Conservation (phyloP, 2,888 invertebrate species). For the Apotomis turbidana region DNA sequence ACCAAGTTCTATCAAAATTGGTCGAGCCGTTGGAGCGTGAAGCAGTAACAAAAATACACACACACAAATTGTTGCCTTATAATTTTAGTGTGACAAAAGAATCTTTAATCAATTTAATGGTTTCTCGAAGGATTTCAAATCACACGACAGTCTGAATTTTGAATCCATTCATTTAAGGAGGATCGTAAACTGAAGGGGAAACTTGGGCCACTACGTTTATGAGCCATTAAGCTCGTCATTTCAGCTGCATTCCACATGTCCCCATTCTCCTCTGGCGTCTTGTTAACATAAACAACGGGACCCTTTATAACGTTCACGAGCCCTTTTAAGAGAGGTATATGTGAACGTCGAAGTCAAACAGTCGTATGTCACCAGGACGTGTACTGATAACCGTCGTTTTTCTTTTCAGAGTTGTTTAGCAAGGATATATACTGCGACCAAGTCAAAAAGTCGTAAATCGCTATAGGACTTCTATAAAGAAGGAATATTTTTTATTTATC, state of each 20-base stretch:
- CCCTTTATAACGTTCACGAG: slow-evolving; percentile 37
- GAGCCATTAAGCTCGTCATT: slow-evolving; percentile 39
- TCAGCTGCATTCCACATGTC: slow-evolving; percentile 41
- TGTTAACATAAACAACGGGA: slow-evolving; percentile 40
- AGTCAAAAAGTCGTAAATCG: neutral
- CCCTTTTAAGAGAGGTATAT: slow-evolving; percentile 20
- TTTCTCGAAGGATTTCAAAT: neutral
- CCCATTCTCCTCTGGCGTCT: slow-evolving; percentile 19
- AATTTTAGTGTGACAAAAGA: too few species aligned
- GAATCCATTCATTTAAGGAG: slow-evolving; percentile 29
- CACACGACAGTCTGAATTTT: slow-evolving; percentile 12
- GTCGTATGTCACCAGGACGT: neutral
- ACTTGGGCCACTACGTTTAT: slow-evolving; percentile 39
- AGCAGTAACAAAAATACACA: too few species aligned
- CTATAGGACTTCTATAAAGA: neutral
- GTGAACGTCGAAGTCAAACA: neutral
- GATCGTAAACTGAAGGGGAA: slow-evolving; percentile 29
- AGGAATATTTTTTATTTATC: neutral
- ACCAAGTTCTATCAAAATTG: too few species aligned
- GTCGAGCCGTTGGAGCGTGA: too few species aligned
- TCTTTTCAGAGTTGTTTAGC: slow-evolving; percentile 6
- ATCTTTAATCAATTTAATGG: neutral
- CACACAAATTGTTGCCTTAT: too few species aligned
- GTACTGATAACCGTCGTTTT: too few species aligned
- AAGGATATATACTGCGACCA: slow-evolving; percentile 1